Evolutionary conservation across 2,113 vertebrate species (phyloP).

Genomic region (Ictalurus punctatus): DNA sequence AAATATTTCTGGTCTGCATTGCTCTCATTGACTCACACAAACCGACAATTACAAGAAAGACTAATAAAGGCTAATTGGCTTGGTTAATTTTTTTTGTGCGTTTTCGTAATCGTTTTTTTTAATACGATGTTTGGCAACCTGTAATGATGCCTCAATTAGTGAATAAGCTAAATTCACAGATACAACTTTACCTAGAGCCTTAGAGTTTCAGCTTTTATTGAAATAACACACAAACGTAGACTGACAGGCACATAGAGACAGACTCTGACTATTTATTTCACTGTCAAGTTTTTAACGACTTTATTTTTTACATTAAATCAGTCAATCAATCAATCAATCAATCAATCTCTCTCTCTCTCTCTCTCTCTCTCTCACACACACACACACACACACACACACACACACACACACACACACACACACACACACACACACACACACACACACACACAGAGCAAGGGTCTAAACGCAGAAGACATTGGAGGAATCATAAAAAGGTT

Average conservation of each 20-base stretch:
- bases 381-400: too few species aligned
- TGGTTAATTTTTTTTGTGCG: background rate
- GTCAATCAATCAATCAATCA: too few species aligned
- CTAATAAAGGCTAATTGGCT: background rate
- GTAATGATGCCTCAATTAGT: background rate
- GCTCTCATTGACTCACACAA: background rate
- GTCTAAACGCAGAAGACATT: background rate
- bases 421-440: background rate
- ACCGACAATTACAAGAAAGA: background rate
- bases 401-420: background rate
- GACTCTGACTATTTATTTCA: background rate
- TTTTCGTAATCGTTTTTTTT: background rate
- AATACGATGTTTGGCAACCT: background rate
- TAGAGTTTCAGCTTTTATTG: background rate
- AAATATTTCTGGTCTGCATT: background rate
- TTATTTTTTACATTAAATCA: background rate
- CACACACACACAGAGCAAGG: background rate
- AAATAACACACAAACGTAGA: background rate
- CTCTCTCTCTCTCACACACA: too few species aligned
- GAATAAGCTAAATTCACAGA: background rate
- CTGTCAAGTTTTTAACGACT: background rate
- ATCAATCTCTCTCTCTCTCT: too few species aligned
- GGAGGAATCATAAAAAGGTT: conserved; percentile 2
- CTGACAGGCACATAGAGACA: background rate
- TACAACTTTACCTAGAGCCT: background rate